Percentiles rank a stretch among this genome's conserved stretches.
Conservation (phyloP, 1,140 invertebrate species). For the Caerostris darwini region DNA sequence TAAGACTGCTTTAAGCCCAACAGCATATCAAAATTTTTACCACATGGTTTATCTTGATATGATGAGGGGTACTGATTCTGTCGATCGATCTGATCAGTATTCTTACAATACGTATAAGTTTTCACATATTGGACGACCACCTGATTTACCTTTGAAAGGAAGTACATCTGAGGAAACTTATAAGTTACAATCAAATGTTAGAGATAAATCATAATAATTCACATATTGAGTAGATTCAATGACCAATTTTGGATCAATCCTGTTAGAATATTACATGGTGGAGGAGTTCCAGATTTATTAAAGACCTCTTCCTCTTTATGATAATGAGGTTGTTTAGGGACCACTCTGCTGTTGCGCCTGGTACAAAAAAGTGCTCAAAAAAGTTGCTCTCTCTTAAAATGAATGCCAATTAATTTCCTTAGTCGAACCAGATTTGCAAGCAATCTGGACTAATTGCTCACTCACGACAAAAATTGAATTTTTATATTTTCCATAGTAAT, state of each 20-base stretch:
- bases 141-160: not conserved
- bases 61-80: conserved; percentile 30
- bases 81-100: conserved; percentile 68
- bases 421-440: not conserved
- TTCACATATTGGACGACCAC: conserved; percentile 67
- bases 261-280: not conserved
- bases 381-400: not conserved
- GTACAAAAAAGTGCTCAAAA: not conserved
- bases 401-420: not conserved
- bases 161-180: not conserved
- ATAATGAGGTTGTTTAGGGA: not conserved
- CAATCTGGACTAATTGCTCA: not conserved
- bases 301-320: not conserved
- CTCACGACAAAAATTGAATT: not conserved
- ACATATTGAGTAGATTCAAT: not conserved
- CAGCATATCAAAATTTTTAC: conserved; percentile 70
- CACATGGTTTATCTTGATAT: conserved; percentile 50
- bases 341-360: not conserved
- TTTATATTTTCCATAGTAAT: not conserved
- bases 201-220: conserved; percentile 3
- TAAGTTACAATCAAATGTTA: not conserved
- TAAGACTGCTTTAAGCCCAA: not conserved
- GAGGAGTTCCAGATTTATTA: not conserved
- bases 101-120: conserved; percentile 74
- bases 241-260: not conserved